A percentile compares a stretch with the other conserved stretches of the same genome.
phyloP scores from a whole-genome alignment of 2,113 vertebrate genomes.

The Pterocles gutturalis region DNA sequence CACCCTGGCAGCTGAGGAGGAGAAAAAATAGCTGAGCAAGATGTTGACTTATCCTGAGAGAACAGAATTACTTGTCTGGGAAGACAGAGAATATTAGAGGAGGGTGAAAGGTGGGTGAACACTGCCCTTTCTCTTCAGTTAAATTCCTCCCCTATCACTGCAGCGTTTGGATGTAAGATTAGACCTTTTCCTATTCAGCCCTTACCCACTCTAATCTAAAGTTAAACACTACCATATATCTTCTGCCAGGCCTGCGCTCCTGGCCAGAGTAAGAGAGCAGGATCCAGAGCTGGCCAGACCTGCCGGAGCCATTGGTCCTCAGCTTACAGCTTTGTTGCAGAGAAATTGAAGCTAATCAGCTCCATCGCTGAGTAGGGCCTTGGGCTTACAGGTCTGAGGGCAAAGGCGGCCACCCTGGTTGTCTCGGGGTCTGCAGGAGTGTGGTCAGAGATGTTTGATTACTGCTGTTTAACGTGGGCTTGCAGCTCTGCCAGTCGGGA shows the following conservation, averaged over 20 bases:
- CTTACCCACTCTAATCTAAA: neutral
- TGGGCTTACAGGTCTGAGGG: neutral
- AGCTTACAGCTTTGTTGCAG: neutral
- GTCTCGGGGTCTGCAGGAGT: neutral
- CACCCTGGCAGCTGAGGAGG: neutral
- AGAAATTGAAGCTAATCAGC: neutral
- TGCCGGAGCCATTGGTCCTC: neutral
- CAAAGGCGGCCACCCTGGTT: neutral
- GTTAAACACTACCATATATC: neutral
- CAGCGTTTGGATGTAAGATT: neutral
- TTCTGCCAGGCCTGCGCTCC: neutral
- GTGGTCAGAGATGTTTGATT: neutral
- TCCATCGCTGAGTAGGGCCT: neutral
- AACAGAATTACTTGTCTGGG: conserved; percentile 18
- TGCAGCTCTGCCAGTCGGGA: neutral
- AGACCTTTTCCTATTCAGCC: neutral
- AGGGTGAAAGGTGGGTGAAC: conserved; percentile 12
- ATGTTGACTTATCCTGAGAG: conserved; percentile 11
- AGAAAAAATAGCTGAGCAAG: conserved; percentile 33
- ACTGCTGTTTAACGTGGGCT: neutral
- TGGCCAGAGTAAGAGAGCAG: neutral
- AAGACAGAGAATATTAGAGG: neutral
- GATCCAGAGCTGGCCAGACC: neutral
- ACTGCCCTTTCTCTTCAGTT: neutral
- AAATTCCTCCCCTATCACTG: neutral